phyloP scores from a whole-genome alignment of 1,140 invertebrate genomes.

The Zaprionus ornatus region DNA sequence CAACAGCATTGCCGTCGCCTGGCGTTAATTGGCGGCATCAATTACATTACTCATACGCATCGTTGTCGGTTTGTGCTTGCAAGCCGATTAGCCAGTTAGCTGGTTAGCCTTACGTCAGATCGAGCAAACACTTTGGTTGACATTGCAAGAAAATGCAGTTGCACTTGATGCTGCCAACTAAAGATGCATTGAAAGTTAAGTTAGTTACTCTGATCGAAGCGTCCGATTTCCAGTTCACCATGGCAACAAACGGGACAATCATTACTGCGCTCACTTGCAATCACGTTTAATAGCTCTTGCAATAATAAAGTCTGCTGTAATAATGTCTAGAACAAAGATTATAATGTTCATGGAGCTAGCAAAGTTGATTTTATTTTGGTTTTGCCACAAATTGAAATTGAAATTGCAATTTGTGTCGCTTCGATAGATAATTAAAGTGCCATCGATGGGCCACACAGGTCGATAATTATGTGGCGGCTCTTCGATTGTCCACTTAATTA shows the following conservation, averaged over 20 bases:
- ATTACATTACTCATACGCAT: slow-evolving; percentile 75
- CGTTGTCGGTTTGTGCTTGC: slow-evolving; percentile 26
- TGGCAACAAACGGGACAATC: slow-evolving; percentile 60
- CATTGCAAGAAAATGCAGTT: slow-evolving; percentile 81
- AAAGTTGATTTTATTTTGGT: neutral
- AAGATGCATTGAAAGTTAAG: slow-evolving; percentile 47
- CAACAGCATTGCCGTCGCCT: neutral
- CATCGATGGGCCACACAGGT: neutral
- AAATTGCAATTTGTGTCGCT: neutral
- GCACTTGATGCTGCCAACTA: slow-evolving; percentile 78
- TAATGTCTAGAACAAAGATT: neutral
- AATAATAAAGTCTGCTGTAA: no score
- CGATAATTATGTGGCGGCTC: neutral
- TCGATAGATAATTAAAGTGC: neutral
- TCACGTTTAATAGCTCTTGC: neutral
- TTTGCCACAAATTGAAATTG: neutral
- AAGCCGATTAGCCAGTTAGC: slow-evolving; percentile 1
- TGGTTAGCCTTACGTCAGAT: slow-evolving; percentile 63
- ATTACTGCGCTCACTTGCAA: neutral
- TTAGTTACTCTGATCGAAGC: slow-evolving; percentile 26
- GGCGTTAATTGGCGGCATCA: slow-evolving; percentile 65
- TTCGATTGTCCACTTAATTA: neutral
- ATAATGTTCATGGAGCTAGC: no score
- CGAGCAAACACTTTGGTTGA: slow-evolving; percentile 65
- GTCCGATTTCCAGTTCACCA: slow-evolving; percentile 66